Base-by-base conservation (phyloP, 2,888 invertebrate species). In the Mechanitis messenoides region DNA sequence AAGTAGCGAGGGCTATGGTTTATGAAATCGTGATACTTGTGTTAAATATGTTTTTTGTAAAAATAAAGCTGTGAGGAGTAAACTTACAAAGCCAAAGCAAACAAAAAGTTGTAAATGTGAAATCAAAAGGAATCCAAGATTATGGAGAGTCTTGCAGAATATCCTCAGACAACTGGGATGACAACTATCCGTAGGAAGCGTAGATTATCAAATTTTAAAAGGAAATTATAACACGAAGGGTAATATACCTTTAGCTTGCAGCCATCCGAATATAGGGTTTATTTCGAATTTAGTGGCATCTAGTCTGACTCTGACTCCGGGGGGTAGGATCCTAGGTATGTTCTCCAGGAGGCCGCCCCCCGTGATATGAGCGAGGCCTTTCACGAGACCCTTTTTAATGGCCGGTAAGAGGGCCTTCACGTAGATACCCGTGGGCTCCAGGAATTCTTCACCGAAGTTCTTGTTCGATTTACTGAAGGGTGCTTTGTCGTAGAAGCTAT, bases 281-380 rank as follows among this genome's bases (percentile, higher is more conserved):
- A 96, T 93, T 33, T 87, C 89, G 91, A 96, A 95, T 66, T 91
- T 92, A 1, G 82, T 84, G 33, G 96, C 95, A 79, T 97, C 94
- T 63, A 97, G 71, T 58, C 87, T 84, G 1, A 94, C 95, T 45
- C 91, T 92, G 33, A 94, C 83, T 7, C 91, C 87, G 0, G 91
- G 79, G 0, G 96, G 96, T 60, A 98, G 86, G 53, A 98, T 92
- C 65, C 98, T 91, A 0, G 95, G 95, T 56, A 98, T 93, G 78
- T 98, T 98, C 83, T 97, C 96, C 4, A 93, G 80, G 2, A 99
- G 87, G 0, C 99, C 98, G 0, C 98, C 97, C 0, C 98, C 97
- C 0, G 97, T 98, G 61, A 99, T 97, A 76, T 99, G 98, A 0
- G 97, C 97, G 69, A 97, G 91, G 0, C 94, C 97, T 78, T 97